These are phyloP conservation scores for Equus przewalskii DNA, from an alignment of 2,113 vertebrate genomes.

Conservation along the genomic window DNA sequence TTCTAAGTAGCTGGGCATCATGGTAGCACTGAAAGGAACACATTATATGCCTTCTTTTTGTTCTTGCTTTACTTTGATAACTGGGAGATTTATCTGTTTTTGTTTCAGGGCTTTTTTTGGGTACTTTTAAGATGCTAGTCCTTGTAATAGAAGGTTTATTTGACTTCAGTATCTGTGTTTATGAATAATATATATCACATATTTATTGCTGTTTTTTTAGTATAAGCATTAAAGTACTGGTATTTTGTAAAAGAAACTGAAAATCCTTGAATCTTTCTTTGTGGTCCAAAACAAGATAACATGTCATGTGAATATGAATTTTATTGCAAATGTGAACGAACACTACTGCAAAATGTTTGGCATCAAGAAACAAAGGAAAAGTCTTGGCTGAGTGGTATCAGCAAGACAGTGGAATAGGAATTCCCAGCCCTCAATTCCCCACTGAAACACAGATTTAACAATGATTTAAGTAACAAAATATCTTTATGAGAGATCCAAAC, in stretches of 20 bases:
- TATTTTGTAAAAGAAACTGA: background rate
- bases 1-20: background rate
- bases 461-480: background rate
- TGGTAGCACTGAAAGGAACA: background rate
- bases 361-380: background rate
- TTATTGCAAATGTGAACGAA: background rate
- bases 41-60: background rate
- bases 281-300: background rate
- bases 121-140: background rate
- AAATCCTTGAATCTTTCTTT: background rate
- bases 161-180: background rate
- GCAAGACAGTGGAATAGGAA: background rate
- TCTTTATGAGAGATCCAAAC: background rate
- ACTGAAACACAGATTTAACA: background rate
- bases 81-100: background rate
- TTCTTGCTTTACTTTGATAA: background rate
- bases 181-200: background rate
- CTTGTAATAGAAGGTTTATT: background rate
- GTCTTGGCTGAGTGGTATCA: background rate
- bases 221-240: background rate
- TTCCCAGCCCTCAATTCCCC: background rate
- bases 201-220: background rate
- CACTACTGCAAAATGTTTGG: background rate
- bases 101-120: background rate
- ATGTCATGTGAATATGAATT: background rate